These are phyloP conservation scores for Cloeon dipterum DNA, from an alignment of 2,888 invertebrate species.

Conservation along the genomic window DNA sequence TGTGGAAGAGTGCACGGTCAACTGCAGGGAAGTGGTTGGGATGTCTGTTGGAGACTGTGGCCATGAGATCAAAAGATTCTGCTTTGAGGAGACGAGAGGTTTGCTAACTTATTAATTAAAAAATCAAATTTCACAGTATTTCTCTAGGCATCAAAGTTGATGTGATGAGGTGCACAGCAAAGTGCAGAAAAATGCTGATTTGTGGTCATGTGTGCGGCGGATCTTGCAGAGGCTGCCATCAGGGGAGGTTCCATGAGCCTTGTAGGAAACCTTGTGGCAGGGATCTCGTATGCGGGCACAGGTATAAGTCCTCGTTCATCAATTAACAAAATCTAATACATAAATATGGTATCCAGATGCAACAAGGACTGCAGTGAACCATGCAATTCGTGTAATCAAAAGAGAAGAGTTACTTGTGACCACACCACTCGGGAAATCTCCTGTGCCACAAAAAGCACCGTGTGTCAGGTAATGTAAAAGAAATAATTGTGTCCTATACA, in stretches of 20 bases:
- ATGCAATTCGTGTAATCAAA: conserved; percentile 29
- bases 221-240: not conserved
- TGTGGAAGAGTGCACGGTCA: conserved; percentile 17
- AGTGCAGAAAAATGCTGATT: not conserved
- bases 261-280: not conserved
- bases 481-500: not conserved
- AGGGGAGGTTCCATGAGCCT: not conserved
- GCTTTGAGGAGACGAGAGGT: not conserved
- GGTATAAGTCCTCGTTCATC: not conserved
- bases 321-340: not conserved
- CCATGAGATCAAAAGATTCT: not conserved
- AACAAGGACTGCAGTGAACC: conserved; percentile 29
- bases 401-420: conserved; percentile 23
- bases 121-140: too few species aligned
- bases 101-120: too few species aligned
- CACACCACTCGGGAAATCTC: conserved; percentile 25
- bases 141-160: too few species aligned
- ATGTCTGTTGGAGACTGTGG: not conserved
- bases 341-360: conserved; percentile 27
- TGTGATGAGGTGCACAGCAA: not conserved
- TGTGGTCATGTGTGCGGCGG: not conserved
- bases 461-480: conserved; percentile 13
- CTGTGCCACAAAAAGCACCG: conserved; percentile 22
- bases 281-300: not conserved
- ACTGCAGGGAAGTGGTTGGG: too few species aligned